A percentile compares a stretch with the other conserved stretches of the same genome.
These are phyloP conservation scores for Gymnocheta viridis DNA, from an alignment of 2,888 invertebrate genomes.

Conservation along the genomic window DNA sequence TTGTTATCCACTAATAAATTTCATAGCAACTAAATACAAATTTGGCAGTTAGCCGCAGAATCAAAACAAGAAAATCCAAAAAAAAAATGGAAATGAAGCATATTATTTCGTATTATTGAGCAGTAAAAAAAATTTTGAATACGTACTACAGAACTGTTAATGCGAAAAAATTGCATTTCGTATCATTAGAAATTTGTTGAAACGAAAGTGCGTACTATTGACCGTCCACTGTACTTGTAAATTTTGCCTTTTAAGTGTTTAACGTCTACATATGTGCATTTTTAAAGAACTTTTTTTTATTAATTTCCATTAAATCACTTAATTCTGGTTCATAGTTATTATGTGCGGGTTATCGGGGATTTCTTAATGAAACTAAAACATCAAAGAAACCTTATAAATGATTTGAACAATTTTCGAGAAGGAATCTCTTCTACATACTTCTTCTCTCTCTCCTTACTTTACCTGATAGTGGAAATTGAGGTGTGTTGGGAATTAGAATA, in stretches of 20 bases:
- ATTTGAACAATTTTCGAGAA: constrained; percentile 27
- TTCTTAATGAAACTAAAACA: constrained; percentile 9
- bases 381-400: constrained; percentile 61
- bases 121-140: too few species aligned
- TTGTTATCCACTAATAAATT: too few species aligned
- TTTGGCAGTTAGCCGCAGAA: too few species aligned
- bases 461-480: constrained; percentile 43
- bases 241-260: background rate
- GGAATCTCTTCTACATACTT: constrained; percentile 40
- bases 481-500: constrained; percentile 64
- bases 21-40: too few species aligned
- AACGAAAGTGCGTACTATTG: too few species aligned
- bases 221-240: too few species aligned
- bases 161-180: too few species aligned
- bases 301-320: constrained; percentile 11
- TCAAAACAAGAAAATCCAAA: too few species aligned
- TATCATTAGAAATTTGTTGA: too few species aligned
- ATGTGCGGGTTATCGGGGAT: background rate
- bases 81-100: too few species aligned
- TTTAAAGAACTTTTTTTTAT: background rate
- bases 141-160: too few species aligned
- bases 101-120: too few species aligned
- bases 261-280: background rate
- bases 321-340: background rate
- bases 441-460: background rate